phyloP scores from a whole-genome alignment of 1,140 invertebrate species.

The Sitobion miscanthi region DNA sequence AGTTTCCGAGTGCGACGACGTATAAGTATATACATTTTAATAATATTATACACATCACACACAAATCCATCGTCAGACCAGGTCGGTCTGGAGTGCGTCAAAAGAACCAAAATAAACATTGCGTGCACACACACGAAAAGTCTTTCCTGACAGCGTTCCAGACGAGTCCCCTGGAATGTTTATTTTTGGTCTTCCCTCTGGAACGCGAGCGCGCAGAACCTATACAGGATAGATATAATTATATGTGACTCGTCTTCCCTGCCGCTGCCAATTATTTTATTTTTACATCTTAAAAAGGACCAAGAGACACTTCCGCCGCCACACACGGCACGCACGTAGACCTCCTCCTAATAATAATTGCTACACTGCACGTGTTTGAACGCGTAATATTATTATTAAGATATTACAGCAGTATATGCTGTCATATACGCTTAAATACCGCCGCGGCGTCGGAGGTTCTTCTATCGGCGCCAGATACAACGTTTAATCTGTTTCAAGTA shows the following conservation, averaged over 20 bases:
- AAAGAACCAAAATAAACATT: slow-evolving; percentile 43
- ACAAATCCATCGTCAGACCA: slow-evolving; percentile 15
- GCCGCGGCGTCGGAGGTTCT: neutral
- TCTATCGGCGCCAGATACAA: neutral
- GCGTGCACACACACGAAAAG: neutral
- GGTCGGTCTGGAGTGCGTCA: slow-evolving; percentile 17
- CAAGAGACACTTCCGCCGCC: slow-evolving; percentile 19
- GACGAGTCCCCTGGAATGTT: slow-evolving; percentile 52
- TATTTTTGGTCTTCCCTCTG: slow-evolving; percentile 41
- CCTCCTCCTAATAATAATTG: neutral
- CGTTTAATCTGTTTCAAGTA: neutral
- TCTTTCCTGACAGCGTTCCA: slow-evolving; percentile 48
- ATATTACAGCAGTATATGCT: neutral
- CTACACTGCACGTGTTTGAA: neutral
- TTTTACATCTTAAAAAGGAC: slow-evolving; percentile 28
- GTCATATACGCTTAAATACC: neutral
- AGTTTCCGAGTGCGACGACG: neutral
- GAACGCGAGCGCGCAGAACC: neutral
- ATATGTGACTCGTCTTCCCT: neutral
- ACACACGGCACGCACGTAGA: neutral
- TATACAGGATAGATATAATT: neutral
- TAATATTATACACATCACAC: neutral
- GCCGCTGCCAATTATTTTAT: slow-evolving; percentile 36
- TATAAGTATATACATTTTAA: neutral
- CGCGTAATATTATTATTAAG: neutral